Conservation (phyloP, 2,113 vertebrate genomes). For the Paracanthobrama guichenoti region DNA sequence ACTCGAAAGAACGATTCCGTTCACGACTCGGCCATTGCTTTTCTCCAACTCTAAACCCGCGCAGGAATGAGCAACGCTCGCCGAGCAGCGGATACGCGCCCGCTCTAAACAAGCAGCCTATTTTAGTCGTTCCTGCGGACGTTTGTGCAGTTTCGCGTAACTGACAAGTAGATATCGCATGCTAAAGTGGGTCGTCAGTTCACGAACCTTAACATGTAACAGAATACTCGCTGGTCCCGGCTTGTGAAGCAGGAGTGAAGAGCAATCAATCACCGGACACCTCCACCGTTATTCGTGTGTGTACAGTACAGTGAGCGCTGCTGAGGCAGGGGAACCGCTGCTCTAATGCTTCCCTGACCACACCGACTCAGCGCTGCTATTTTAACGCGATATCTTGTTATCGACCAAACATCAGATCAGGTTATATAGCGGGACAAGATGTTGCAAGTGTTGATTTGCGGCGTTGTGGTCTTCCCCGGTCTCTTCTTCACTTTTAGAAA, state of each 20-base stretch:
- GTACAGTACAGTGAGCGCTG: slow-evolving; percentile 41
- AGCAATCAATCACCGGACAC: slow-evolving; percentile 59
- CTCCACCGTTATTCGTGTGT: slow-evolving; percentile 51
- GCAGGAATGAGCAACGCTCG: slow-evolving; percentile 51
- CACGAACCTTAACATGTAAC: slow-evolving; percentile 30
- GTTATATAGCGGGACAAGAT: slow-evolving; percentile 59
- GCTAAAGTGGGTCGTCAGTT: not conserved
- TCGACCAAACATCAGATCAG: slow-evolving; percentile 5
- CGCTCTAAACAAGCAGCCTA: not conserved
- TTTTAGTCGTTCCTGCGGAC: not conserved
- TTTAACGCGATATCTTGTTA: slow-evolving; percentile 15
- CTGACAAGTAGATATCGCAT: not conserved
- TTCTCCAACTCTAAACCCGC: slow-evolving; percentile 13
- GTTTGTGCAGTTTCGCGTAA: too few relatives aligned
- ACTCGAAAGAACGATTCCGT: not conserved
- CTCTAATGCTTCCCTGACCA: slow-evolving; percentile 11
- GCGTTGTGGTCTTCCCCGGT: slow-evolving; percentile 77
- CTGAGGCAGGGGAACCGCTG: slow-evolving; percentile 48
- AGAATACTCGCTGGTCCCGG: slow-evolving; percentile 38
- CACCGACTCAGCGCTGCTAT: slow-evolving; percentile 13
- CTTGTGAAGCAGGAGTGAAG: slow-evolving; percentile 49
- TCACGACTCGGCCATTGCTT: not conserved
- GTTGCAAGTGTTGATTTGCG: slow-evolving; percentile 75
- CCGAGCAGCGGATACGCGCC: slow-evolving; percentile 45
- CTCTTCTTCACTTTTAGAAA: slow-evolving; percentile 75